Evolutionary conservation across 2,888 invertebrate genomes (phyloP).

Genomic region (Drosophila ezoana): DNA sequence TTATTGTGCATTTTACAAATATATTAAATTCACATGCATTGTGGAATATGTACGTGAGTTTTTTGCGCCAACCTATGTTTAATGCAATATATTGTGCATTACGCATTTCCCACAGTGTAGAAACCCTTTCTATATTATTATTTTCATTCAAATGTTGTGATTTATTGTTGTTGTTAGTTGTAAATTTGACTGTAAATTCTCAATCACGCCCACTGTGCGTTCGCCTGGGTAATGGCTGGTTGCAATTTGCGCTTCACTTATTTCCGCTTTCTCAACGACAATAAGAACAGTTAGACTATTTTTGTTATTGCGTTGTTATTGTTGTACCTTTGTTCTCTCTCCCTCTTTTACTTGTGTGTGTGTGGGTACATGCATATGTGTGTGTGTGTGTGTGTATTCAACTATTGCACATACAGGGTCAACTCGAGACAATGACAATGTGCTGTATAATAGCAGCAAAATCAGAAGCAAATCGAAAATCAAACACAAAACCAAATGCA

Average conservation of each 20-base stretch:
- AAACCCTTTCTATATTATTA: background rate
- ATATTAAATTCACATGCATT: too few species aligned
- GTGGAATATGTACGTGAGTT: too few species aligned
- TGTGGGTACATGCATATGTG: slow-evolving; percentile 6
- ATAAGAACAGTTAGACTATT: slow-evolving; percentile 45
- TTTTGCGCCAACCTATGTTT: too few species aligned
- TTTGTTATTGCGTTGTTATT: slow-evolving; percentile 34
- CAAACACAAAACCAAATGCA: slow-evolving; percentile 14
- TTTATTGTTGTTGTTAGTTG: background rate
- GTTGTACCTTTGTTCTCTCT: slow-evolving; percentile 24
- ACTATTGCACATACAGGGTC: slow-evolving; percentile 35
- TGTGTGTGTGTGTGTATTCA: slow-evolving; percentile 4
- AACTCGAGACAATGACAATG: slow-evolving; percentile 40
- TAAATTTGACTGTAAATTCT: background rate
- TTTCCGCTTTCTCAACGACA: slow-evolving; percentile 39
- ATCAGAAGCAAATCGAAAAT: slow-evolving; percentile 14
- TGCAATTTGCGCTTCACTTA: slow-evolving; percentile 30
- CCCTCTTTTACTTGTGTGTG: background rate
- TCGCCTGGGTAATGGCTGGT: slow-evolving; percentile 5
- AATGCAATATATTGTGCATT: background rate
- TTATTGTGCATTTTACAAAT: too few species aligned
- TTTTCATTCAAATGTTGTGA: background rate
- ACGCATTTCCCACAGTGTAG: background rate
- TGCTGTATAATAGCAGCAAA: slow-evolving; percentile 14
- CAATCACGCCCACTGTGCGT: slow-evolving; percentile 24